Conservation (phyloP, 2,113 vertebrate genomes). For the Dicaeum eximium region DNA sequence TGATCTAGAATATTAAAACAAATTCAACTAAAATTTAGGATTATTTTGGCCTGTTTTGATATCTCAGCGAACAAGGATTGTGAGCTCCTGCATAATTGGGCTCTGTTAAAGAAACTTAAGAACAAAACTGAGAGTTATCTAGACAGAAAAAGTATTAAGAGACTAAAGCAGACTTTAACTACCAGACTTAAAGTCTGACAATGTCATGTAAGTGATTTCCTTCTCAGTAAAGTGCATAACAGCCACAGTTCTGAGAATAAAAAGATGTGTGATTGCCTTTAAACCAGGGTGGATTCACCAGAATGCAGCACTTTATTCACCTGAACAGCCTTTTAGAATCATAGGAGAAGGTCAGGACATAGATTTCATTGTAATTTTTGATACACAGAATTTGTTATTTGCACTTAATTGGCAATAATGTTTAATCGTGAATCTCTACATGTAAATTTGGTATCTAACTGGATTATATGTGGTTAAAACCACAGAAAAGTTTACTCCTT, state of each 20-base stretch:
- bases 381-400: background rate
- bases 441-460: background rate
- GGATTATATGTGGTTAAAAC: background rate
- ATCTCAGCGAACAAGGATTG: fast-evolving
- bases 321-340: background rate
- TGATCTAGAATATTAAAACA: background rate
- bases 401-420: background rate
- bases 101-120: background rate
- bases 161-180: background rate
- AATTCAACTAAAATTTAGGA: background rate
- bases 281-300: background rate
- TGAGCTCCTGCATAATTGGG: background rate
- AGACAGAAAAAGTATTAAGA: background rate
- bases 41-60: background rate
- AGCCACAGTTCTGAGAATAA: background rate
- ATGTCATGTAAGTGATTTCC: background rate
- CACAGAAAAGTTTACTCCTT: background rate
- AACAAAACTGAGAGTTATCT: background rate
- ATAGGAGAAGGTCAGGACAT: background rate
- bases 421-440: background rate
- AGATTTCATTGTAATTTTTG: background rate
- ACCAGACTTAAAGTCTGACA: background rate
- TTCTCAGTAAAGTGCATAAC: background rate
- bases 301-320: background rate
- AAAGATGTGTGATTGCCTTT: background rate